These are phyloP conservation scores for Acanthiza pusilla DNA, from an alignment of 2,797 vertebrate genomes.

Conservation along the genomic window DNA sequence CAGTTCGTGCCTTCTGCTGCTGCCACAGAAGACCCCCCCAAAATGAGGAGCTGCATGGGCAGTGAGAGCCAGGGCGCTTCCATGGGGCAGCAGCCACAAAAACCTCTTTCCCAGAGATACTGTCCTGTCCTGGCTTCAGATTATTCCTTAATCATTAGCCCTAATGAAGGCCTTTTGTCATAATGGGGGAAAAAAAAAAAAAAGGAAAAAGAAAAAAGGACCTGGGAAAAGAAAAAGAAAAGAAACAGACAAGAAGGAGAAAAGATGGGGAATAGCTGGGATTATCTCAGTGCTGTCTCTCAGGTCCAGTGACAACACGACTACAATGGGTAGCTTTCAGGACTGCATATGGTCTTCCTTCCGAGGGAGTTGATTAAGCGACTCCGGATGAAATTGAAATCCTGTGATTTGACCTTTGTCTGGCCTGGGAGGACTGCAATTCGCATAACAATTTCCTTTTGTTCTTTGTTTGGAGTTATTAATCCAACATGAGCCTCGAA, in stretches of 20 bases:
- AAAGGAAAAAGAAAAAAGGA: not conserved
- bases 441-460: constrained; percentile 87
- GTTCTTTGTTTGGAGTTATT: constrained; percentile 86
- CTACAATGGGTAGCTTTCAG: constrained; percentile 79
- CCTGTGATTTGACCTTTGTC: constrained; percentile 86
- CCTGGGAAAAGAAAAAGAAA: not conserved
- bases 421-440: constrained; percentile 82
- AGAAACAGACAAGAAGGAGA: constrained; percentile 42
- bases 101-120: constrained; percentile 46
- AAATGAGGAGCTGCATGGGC: not conserved
- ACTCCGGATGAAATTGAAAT: constrained; percentile 88
- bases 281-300: constrained; percentile 73
- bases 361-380: constrained; percentile 82
- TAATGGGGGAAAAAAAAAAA: not conserved
- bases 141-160: constrained; percentile 64
- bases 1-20: not conserved
- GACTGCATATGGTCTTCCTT: constrained; percentile 82
- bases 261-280: constrained; percentile 68
- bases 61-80: not conserved
- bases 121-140: not conserved
- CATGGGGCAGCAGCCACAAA: constrained; percentile 41
- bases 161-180: constrained; percentile 68
- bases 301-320: constrained; percentile 73
- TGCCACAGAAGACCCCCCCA: not conserved
- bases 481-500: constrained; percentile 86